Evolutionary conservation across 2,113 vertebrate genomes (phyloP), one percentile per base, ranked within the genome.

Genomic region (Probosciger aterrimus): DNA sequence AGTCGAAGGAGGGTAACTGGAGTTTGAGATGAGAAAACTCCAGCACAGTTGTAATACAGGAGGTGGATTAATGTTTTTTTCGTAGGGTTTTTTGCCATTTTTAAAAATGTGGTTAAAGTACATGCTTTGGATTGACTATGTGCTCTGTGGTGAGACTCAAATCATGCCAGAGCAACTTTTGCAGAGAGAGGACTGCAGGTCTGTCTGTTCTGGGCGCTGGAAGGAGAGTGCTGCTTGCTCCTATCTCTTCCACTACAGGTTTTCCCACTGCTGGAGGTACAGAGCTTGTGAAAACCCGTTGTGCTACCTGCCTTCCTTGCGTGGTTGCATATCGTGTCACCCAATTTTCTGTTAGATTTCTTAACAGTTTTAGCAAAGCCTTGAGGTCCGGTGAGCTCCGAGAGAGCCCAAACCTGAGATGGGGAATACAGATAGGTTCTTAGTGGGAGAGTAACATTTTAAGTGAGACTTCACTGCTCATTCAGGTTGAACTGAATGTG

Each of bases 311-410:
- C 79, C 71, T 78, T 59, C 73, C 47, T 57, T 46, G n/a, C 0
- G 0, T 70, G 87, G 59, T 18, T 86, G 41, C 9, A 0, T 44
- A 12, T 85, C 11, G 0, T 0, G 1, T 73, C 85, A 22, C 83
- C 49, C 35, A 3, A 0, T 67, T 95, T 68, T 87, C 67, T 91
- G 65, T n/a, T 79, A 4, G 12, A 6, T 92, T 86, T 86, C 69
- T 4, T 55, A 41, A 33, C 9, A 35, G 27, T 79, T 94, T 82
- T 33, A 85, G 84, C 62, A 44, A 50, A 97, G 52, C 62, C 37
- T 82, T 92, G 13, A 1, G 62, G 50, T 94, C 46, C 1, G 1
- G 7, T 4, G 77, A 83, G 71, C 82, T 73, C 7, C 0, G 2
- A 27, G 64, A n/a, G 79, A 74, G 46, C 59, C 52, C 1, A 2